phyloP scores from a whole-genome alignment of 2,888 invertebrate genomes.

The Pycnomerus fuliginosus region DNA sequence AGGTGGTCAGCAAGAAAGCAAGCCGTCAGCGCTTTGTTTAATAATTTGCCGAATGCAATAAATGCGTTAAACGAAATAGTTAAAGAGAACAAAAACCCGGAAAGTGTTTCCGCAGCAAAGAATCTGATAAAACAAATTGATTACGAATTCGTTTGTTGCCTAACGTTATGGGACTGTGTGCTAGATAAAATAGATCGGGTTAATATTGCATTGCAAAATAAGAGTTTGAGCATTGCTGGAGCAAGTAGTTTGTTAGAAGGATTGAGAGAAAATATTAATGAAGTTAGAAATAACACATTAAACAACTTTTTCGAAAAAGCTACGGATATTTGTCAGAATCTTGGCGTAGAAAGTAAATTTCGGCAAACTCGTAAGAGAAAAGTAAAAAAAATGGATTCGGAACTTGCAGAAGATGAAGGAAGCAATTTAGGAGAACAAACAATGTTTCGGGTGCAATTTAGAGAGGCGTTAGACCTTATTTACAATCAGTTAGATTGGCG shows the following conservation, averaged over 20 bases:
- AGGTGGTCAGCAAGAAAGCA: slow-evolving; percentile 19
- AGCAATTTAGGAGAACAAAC: background rate
- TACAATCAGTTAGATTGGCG: background rate
- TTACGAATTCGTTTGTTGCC: background rate
- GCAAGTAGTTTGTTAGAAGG: background rate
- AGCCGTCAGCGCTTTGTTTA: slow-evolving; percentile 6
- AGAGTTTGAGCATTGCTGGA: background rate
- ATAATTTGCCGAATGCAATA: slow-evolving; percentile 16
- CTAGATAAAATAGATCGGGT: background rate
- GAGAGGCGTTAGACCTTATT: background rate
- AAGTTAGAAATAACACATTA: background rate
- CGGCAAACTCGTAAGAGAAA: background rate
- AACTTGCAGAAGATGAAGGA: background rate
- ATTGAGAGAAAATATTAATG: background rate
- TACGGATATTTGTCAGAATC: background rate
- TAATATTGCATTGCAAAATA: background rate
- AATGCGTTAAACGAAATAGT: slow-evolving; percentile 16
- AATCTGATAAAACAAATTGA: background rate
- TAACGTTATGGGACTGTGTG: background rate
- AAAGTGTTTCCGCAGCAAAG: background rate
- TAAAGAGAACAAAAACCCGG: background rate
- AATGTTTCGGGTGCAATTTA: background rate
- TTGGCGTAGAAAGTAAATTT: background rate
- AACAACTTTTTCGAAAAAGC: background rate
- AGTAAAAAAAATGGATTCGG: background rate